Percentiles rank a stretch among this genome's conserved stretches.
Evolutionary conservation across 2,797 vertebrate genomes (phyloP).

Genomic region (Zalophus californianus): DNA sequence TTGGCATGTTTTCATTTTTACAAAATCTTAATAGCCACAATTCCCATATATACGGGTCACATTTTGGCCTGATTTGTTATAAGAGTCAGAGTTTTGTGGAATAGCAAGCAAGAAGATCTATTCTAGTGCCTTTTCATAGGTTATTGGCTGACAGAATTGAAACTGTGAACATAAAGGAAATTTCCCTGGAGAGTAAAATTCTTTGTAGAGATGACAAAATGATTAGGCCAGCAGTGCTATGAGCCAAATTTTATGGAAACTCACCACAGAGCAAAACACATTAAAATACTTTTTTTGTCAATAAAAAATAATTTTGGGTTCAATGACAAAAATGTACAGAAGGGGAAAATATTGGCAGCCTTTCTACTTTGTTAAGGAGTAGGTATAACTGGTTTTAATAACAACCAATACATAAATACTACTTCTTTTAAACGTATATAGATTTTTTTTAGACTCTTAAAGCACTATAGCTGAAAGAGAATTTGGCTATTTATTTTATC

Average conservation of each 20-base stretch:
- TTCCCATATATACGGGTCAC: neutral
- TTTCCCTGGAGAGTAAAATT: conserved; percentile 79
- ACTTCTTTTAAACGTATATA: neutral
- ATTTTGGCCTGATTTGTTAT: conserved; percentile 70
- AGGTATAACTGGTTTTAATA: conserved; percentile 55
- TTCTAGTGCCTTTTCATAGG: conserved; percentile 63
- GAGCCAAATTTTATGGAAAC: conserved; percentile 73
- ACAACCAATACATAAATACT: neutral
- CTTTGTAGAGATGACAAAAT: conserved; percentile 80
- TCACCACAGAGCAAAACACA: conserved; percentile 63
- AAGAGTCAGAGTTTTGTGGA: conserved; percentile 68
- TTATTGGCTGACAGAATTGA: conserved; percentile 79
- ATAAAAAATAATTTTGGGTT: conserved; percentile 61
- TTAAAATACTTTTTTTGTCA: conserved; percentile 58
- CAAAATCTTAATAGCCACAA: neutral
- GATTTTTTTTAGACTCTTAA: neutral
- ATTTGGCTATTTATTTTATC: neutral
- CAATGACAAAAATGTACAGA: neutral
- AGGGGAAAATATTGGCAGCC: conserved; percentile 29
- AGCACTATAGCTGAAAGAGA: neutral
- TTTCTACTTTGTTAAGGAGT: conserved; percentile 32
- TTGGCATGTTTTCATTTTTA: conserved; percentile 50
- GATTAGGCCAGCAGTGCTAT: conserved; percentile 58
- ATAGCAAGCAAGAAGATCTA: conserved; percentile 64
- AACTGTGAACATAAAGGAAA: conserved; percentile 80